Evolutionary conservation across 2,888 invertebrate genomes (phyloP).

Genomic region (Melieria omissa): DNA sequence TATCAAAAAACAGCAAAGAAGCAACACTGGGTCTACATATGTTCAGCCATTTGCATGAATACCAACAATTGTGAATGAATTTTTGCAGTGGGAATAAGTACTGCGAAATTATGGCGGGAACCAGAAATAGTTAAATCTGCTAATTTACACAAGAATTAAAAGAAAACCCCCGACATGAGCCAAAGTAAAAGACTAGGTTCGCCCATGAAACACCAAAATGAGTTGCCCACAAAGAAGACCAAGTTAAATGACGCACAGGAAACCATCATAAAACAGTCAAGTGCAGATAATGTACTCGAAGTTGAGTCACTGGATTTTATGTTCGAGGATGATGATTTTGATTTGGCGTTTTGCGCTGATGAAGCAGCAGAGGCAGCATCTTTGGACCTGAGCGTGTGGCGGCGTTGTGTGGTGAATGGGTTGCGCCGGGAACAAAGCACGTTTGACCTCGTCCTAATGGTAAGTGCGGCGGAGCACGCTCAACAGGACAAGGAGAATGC

Average conservation of each 20-base stretch:
- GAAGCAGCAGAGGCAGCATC: conserved; percentile 11
- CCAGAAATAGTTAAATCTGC: background rate
- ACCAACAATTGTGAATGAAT: no score
- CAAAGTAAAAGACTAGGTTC: conserved; percentile 43
- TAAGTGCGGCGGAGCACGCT: conserved; percentile 40
- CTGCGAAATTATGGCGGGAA: conserved; percentile 4
- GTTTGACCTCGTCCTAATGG: conserved; percentile 52
- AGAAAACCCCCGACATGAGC: conserved; percentile 27
- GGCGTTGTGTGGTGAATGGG: conserved; percentile 60
- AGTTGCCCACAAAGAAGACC: conserved; percentile 41
- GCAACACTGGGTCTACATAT: no score
- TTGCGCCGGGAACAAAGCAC: conserved; percentile 51
- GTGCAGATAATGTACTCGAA: background rate
- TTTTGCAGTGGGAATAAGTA: no score
- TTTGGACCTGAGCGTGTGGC: conserved; percentile 61
- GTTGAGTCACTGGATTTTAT: conserved; percentile 38
- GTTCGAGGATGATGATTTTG: conserved; percentile 54
- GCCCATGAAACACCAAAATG: conserved; percentile 38
- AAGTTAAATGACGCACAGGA: conserved; percentile 6
- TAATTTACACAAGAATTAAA: background rate
- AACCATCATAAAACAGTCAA: background rate
- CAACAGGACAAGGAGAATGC: conserved; percentile 13
- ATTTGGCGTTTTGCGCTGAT: conserved; percentile 42
- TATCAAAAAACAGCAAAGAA: no score
- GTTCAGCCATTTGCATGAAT: no score